Base-by-base conservation (phyloP, 2,113 vertebrate species). In the Macquaria australasica region DNA sequence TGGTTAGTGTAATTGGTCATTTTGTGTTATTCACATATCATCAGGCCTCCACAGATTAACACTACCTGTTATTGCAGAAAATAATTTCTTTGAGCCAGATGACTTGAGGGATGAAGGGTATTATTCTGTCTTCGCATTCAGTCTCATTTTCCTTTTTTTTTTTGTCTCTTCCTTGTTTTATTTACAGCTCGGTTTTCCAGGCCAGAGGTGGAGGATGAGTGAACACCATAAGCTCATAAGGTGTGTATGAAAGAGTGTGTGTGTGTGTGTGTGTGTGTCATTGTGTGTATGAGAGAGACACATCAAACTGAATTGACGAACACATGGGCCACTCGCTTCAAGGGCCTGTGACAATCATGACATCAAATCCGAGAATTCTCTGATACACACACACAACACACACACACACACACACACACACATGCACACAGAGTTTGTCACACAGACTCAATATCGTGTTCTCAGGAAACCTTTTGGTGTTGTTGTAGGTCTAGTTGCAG, bases 1-100 rank as follows among this genome's bases (percentile, higher is more conserved):
- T 93, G 87, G 92, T 92, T 92, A 89, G 90, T 92, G 88, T 93
- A 94, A 95, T 94, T 94, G 90, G 89, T 92, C 87, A 91, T 93
- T 94, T 93, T 95, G 71, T 84, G 84, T 84, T 91, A 73, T 89
- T 91, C 89, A 91, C 88, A 88, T 84, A 88, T 85, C 87, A 79
- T 81, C 77, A 81, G 55, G 83, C 67, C 83, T 86, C 74, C 77
- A 25, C 82, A 84, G 92, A 85, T 91, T 91, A 85, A 43, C 60
- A 48, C 81, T 85, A 92, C 82, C 87, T 91, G 90, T 87, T 89
- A 87, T 86, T 84, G 80, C 77, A 77, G 78, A 87, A 89, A 89
- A 89, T 81, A 82, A 87, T 92, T 87, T 89, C 67, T 86, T 80
- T 56, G 41, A 82, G 68, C 41, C 64, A 70, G 53, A 84, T 23